Percentiles rank a stretch among this genome's conserved stretches.
phyloP scores from a whole-genome alignment of 2,797 vertebrate genomes.

The Chiloscyllium punctatum region DNA sequence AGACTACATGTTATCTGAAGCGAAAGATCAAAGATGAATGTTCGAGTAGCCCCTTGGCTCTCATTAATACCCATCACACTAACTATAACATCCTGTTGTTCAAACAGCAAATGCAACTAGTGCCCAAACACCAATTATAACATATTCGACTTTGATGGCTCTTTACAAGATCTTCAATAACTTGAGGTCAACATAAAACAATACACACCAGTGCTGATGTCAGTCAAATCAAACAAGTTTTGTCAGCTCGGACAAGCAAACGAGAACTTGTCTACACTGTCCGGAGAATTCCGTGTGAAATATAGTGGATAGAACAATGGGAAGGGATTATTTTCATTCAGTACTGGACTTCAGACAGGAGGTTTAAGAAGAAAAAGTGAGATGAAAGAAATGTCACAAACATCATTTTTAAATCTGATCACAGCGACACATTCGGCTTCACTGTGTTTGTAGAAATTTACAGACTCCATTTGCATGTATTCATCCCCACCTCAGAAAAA shows the following conservation, averaged over 20 bases:
- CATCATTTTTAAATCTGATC: neutral
- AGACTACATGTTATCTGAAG: neutral
- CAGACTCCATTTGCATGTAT: neutral
- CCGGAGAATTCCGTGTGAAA: neutral
- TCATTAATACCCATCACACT: constrained; percentile 10
- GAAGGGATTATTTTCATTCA: neutral
- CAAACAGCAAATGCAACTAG: neutral
- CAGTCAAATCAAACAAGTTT: neutral
- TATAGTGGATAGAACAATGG: neutral
- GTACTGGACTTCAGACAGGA: neutral
- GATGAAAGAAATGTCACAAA: neutral
- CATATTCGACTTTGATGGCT: neutral
- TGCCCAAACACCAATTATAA: neutral
- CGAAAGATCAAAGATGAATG: constrained; percentile 11
- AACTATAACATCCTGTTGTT: neutral
- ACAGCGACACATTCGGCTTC: neutral
- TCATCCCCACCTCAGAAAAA: neutral
- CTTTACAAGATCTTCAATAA: neutral
- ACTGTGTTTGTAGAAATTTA: neutral
- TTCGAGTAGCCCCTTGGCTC: neutral
- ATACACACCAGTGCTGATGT: no score
- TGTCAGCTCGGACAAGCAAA: neutral
- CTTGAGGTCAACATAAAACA: neutral
- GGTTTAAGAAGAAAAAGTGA: neutral
- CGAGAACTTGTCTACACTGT: neutral